Conservation (phyloP, 2,797 vertebrate species). For the Poecilia gillii region DNA sequence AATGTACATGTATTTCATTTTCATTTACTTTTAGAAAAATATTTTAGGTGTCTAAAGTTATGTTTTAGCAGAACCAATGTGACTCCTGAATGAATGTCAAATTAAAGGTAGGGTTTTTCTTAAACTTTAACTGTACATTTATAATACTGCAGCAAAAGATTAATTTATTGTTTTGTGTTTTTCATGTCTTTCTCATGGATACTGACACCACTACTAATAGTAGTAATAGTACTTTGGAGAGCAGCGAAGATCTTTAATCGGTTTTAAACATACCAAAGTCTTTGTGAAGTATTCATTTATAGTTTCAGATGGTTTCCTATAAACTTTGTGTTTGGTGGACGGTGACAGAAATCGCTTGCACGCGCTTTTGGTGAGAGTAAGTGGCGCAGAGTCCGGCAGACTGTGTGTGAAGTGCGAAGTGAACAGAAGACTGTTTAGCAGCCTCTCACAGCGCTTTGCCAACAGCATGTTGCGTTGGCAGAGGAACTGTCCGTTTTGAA, state of each 20-base stretch:
- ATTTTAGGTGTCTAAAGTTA: neutral
- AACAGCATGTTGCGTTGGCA: constrained; percentile 78
- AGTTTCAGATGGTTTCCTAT: constrained; percentile 31
- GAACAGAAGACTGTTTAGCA: constrained; percentile 71
- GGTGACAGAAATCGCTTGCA: constrained; percentile 24
- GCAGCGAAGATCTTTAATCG: neutral
- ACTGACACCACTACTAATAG: neutral
- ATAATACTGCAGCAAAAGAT: neutral
- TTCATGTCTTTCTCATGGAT: neutral
- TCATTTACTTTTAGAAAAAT: neutral
- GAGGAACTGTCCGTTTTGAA: constrained; percentile 71
- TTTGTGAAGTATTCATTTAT: constrained; percentile 15
- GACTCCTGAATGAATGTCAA: neutral
- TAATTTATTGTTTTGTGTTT: neutral
- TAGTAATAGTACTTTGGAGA: neutral
- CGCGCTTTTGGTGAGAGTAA: constrained; percentile 67
- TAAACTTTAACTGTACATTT: neutral
- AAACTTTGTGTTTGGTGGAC: constrained; percentile 29
- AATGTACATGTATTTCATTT: neutral
- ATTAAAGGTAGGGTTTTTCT: neutral
- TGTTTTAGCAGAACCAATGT: neutral
- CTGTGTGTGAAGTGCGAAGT: constrained; percentile 77
- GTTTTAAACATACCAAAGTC: neutral
- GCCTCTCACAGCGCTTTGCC: constrained; percentile 66
- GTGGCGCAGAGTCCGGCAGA: constrained; percentile 53